phyloP scores from a whole-genome alignment of 2,797 vertebrate genomes.

The Amblyopsis hoosieri region DNA sequence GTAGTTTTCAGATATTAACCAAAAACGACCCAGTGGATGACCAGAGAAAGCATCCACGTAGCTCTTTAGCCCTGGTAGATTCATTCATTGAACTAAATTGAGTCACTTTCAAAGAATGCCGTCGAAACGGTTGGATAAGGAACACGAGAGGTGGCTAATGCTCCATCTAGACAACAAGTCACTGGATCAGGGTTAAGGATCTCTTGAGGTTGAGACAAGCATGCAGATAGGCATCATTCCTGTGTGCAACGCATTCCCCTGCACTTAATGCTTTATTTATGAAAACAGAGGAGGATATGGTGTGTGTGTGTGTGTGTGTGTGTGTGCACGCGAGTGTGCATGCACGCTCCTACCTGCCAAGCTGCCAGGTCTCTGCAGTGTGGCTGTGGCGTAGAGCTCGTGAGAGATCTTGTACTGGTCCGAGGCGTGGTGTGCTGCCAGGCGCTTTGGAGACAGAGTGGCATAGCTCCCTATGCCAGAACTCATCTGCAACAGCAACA shows the following conservation, averaged over 20 bases:
- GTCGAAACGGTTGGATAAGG: neutral
- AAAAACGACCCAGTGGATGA: neutral
- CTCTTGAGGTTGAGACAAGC: neutral
- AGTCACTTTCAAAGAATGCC: constrained; percentile 9
- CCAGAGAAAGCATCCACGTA: neutral
- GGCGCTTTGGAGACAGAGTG: constrained; percentile 95
- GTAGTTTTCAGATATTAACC: too few species aligned
- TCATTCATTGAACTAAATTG: constrained; percentile 13
- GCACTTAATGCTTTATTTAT: neutral
- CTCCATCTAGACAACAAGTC: neutral
- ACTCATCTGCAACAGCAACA: constrained; percentile 80
- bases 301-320: neutral
- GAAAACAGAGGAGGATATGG: constrained; percentile 3
- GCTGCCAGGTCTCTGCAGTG: constrained; percentile 94
- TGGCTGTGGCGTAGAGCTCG: constrained; percentile 94
- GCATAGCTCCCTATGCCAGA: constrained; percentile 95
- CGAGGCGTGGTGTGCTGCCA: constrained; percentile 87
- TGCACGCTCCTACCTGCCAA: constrained; percentile 86
- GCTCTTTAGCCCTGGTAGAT: too few species aligned
- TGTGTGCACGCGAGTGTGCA: constrained; percentile 9
- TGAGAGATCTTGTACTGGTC: constrained; percentile 97
- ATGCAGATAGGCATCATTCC: neutral
- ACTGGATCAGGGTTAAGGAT: neutral
- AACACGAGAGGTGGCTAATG: neutral
- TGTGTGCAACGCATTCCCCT: neutral